phyloP scores from a whole-genome alignment of 2,888 invertebrate species.

The Brachylomia viminalis region DNA sequence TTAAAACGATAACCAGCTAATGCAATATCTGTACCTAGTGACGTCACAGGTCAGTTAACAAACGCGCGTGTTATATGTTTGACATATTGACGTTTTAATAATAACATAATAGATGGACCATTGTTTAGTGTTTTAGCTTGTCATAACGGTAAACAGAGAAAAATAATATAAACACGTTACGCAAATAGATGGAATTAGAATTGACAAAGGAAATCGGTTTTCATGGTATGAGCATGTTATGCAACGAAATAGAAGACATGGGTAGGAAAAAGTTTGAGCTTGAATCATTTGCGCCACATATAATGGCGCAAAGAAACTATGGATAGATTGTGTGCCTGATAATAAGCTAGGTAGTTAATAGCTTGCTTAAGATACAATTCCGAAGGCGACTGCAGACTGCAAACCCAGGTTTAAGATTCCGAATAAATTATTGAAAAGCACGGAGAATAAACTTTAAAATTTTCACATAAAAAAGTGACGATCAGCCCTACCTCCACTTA shows the following conservation, averaged over 20 bases:
- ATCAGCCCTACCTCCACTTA: neutral
- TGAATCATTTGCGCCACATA: too few relatives aligned
- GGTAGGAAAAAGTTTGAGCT: neutral
- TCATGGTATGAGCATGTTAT: neutral
- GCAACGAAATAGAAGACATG: neutral
- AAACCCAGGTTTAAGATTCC: neutral
- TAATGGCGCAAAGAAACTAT: neutral
- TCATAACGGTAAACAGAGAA: neutral
- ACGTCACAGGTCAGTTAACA: conserved; percentile 35
- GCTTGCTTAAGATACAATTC: neutral
- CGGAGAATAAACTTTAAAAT: neutral
- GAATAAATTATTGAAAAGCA: neutral
- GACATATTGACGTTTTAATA: conserved; percentile 52
- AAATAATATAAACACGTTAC: neutral
- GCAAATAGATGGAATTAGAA: neutral
- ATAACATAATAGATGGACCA: conserved; percentile 15
- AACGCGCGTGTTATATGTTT: conserved; percentile 13
- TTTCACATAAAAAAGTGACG: neutral
- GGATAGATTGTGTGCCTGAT: neutral
- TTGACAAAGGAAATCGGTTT: neutral
- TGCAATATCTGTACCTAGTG: conserved; percentile 13
- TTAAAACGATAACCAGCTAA: conserved; percentile 29
- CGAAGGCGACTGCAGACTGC: too few relatives aligned
- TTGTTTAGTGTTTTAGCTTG: conserved; percentile 27
- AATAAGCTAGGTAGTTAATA: neutral